phyloP scores from a whole-genome alignment of 2,888 invertebrate genomes.

The Lasioglossum zephyrum region DNA sequence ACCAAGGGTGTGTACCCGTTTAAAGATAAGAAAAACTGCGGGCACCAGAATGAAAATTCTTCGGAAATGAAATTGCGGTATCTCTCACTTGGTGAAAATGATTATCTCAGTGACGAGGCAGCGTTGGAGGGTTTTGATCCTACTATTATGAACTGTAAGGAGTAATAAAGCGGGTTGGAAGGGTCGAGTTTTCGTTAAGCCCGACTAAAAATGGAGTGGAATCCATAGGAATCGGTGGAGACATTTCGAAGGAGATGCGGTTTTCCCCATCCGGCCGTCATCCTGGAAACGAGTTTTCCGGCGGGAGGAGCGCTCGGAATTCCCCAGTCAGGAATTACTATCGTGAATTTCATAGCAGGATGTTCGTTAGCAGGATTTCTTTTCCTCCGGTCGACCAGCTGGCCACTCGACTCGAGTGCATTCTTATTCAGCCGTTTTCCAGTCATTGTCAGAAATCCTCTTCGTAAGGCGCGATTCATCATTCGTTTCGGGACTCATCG shows the following conservation, averaged over 20 bases:
- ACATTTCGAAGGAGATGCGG: constrained; percentile 50
- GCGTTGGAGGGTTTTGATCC: constrained; percentile 22
- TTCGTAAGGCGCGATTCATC: constrained; percentile 56
- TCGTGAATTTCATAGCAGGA: constrained; percentile 65
- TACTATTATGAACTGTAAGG: constrained; percentile 36
- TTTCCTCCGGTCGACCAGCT: constrained; percentile 53
- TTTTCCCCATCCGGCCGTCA: constrained; percentile 45
- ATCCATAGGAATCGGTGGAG: constrained; percentile 47
- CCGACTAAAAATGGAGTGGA: constrained; percentile 43
- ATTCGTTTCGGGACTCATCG: constrained; percentile 53
- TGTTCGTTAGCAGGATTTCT: constrained; percentile 72
- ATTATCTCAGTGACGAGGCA: background rate
- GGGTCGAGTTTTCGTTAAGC: constrained; percentile 46
- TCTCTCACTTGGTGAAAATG: background rate
- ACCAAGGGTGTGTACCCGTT: background rate
- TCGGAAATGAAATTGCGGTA: background rate
- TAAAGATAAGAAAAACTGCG: background rate
- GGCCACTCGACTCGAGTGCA: constrained; percentile 66
- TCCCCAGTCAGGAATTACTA: constrained; percentile 61
- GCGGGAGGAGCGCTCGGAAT: constrained; percentile 41
- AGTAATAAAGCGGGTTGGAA: constrained; percentile 38
- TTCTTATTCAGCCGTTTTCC: constrained; percentile 67
- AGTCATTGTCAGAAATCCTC: constrained; percentile 59
- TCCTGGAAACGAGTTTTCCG: constrained; percentile 62
- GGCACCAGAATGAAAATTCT: background rate